phyloP scores from a whole-genome alignment of 2,113 vertebrate genomes.

The Dasyprocta punctata region DNA sequence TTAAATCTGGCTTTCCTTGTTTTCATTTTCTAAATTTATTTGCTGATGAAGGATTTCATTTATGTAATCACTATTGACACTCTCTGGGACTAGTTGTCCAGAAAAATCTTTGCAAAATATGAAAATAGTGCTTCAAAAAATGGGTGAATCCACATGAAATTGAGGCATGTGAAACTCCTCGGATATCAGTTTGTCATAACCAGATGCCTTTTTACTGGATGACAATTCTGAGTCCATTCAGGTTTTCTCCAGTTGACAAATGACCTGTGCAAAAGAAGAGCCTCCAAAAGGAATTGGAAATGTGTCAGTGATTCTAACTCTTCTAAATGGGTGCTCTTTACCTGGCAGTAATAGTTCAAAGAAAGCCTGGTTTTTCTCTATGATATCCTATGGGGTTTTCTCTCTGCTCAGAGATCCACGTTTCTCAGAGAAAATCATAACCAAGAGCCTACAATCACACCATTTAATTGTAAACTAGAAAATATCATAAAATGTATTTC shows the following conservation, averaged over 20 bases:
- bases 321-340: not conserved
- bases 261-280: not conserved
- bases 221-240: not conserved
- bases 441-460: not conserved
- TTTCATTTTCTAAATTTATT: slow-evolving; percentile 1
- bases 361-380: not conserved
- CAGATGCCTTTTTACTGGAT: not conserved
- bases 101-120: not conserved
- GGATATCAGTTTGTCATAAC: not conserved
- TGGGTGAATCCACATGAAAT: not conserved
- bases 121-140: slow-evolving; percentile 16
- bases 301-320: not conserved
- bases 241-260: not conserved
- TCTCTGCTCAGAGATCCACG: not conserved
- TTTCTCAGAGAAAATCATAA: not conserved
- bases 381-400: not conserved
- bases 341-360: not conserved
- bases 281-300: not conserved
- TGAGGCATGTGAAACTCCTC: not conserved
- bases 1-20: not conserved
- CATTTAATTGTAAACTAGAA: not conserved
- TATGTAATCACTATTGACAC: not conserved
- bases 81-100: not conserved
- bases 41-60: not conserved
- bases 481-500: not conserved